These are phyloP conservation scores for Hystrix brachyura DNA, from an alignment of 2,113 vertebrate species.

Conservation along the genomic window DNA sequence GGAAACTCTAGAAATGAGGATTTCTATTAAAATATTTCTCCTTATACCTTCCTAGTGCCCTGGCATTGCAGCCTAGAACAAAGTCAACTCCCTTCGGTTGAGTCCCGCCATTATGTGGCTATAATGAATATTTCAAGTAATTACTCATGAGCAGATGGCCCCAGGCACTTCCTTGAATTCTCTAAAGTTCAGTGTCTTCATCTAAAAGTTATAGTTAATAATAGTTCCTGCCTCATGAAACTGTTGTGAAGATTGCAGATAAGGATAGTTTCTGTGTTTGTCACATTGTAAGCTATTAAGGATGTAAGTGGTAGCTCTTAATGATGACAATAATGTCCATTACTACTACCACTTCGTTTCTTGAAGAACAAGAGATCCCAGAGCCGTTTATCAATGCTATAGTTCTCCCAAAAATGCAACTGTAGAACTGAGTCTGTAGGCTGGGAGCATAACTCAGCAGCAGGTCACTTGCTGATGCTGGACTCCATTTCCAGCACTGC, in stretches of 20 bases:
- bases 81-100: not conserved
- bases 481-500: not conserved
- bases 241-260: not conserved
- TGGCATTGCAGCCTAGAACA: not conserved
- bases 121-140: not conserved
- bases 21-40: constrained; percentile 32
- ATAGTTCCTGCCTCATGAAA: not conserved
- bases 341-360: not conserved
- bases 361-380: not conserved
- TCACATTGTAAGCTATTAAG: not conserved
- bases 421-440: not conserved
- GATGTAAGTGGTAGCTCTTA: not conserved
- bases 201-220: constrained; percentile 23
- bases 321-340: not conserved
- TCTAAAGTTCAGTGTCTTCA: not conserved
- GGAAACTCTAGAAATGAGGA: not conserved
- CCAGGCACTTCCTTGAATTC: not conserved
- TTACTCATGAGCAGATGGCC: not conserved
- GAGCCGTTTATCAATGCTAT: not conserved
- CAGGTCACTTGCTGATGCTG: not conserved
- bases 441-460: not conserved
- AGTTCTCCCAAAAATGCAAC: not conserved
- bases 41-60: not conserved
- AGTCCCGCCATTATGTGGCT: not conserved
- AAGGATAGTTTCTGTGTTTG: not conserved